phyloP scores from a whole-genome alignment of 2,888 invertebrate species.

The Azorinus chamasolen region DNA sequence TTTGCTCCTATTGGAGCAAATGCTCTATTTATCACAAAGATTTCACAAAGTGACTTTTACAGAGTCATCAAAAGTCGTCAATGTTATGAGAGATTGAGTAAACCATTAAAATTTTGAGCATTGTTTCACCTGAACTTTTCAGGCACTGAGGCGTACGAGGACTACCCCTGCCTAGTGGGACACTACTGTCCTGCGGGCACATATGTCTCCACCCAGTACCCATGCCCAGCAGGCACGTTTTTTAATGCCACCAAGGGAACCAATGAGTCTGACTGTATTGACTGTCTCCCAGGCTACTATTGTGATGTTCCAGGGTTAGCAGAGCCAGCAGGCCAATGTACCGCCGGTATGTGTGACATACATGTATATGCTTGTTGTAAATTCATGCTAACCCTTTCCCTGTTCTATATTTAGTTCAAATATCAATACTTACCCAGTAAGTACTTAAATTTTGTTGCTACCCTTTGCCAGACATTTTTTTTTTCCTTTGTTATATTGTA shows the following conservation, averaged over 20 bases:
- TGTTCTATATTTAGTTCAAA: too few relatives aligned
- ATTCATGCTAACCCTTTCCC: too few relatives aligned
- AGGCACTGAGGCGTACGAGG: conserved; percentile 77
- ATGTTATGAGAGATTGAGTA: neutral
- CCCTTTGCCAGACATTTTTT: too few relatives aligned
- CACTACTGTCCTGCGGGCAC: conserved; percentile 83
- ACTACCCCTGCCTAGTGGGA: conserved; percentile 81
- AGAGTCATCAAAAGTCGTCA: too few relatives aligned
- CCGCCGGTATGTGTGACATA: conserved; percentile 76
- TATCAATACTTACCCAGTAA: too few relatives aligned
- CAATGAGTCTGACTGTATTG: conserved; percentile 77
- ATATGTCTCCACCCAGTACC: conserved; percentile 71
- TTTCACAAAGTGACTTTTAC: too few relatives aligned
- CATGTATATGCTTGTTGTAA: too few relatives aligned
- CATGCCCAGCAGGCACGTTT: conserved; percentile 82
- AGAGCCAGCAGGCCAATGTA: conserved; percentile 78
- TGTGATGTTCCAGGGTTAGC: conserved; percentile 79
- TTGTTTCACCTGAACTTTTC: conserved; percentile 14
- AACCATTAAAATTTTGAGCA: too few relatives aligned
- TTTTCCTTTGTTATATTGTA: too few relatives aligned
- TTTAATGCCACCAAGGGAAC: conserved; percentile 79
- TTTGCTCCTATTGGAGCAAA: too few relatives aligned
- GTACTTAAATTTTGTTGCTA: too few relatives aligned
- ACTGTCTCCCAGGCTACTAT: conserved; percentile 83
- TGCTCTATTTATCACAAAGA: too few relatives aligned